Evolutionary conservation across 2,113 vertebrate genomes (phyloP).

Genomic region (Athene cunicularia): DNA sequence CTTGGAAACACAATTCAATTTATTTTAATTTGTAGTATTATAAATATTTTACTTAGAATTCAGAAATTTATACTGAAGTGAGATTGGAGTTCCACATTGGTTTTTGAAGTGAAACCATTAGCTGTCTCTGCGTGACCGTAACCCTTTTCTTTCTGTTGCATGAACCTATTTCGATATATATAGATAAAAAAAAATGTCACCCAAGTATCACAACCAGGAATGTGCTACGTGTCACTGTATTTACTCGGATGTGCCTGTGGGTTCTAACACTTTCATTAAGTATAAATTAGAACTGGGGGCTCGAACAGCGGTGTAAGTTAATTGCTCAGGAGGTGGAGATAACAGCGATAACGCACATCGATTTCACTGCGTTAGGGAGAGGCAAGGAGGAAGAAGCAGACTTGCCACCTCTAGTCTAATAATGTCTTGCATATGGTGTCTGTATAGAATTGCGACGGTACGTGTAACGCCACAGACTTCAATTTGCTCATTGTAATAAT

Average conservation of each 20-base stretch:
- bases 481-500: neutral
- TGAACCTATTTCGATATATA: neutral
- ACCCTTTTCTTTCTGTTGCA: neutral
- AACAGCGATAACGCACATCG: neutral
- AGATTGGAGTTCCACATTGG: neutral
- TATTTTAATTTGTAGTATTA: slow-evolving; percentile 22
- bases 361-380: neutral
- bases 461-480: neutral
- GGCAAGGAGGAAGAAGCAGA: neutral
- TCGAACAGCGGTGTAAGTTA: neutral
- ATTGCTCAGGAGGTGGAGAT: neutral
- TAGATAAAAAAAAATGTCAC: neutral
- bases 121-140: neutral
- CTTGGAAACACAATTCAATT: neutral
- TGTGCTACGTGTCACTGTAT: neutral
- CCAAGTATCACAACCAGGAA: neutral
- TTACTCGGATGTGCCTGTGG: neutral
- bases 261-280: neutral
- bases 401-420: neutral
- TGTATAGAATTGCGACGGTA: neutral
- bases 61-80: neutral
- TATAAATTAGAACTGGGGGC: neutral
- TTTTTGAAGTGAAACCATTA: neutral
- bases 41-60: slow-evolving; percentile 30
- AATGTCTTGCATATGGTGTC: neutral